Evolutionary conservation across 2,888 invertebrate genomes (phyloP), one percentile per base, ranked within the genome.

Genomic region (Coleophora deauratella): DNA sequence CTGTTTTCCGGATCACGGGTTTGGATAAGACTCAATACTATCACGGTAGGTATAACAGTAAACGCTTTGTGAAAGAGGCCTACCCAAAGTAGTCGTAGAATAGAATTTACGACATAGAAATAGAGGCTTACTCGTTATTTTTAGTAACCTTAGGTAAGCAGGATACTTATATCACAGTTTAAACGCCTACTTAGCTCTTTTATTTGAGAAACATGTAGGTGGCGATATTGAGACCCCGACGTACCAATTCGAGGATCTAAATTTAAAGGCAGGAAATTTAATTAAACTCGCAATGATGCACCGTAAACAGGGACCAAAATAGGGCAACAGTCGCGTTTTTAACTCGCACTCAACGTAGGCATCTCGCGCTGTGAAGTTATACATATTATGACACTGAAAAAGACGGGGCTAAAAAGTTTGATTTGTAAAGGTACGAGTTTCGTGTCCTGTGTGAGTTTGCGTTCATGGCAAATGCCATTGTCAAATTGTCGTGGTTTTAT

Each of bases 201-300:
- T 21, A 6, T 21, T 21, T 3, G 21, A 21, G 21, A 21, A 21
- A 21, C n/a, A n/a, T n/a, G n/a, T n/a, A n/a, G n/a, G n/a, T 21
- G 21, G 21, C 6, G 31, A 11, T 34, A 14, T 13, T 10, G 51
- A 55, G 57, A 50, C 57, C 50, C 52, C 40, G 40, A 40, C 40
- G 38, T 33, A 40, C 52, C 51, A 49, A 57, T 52, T 47, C 56
- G 57, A 57, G 62, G 52, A 52, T 67, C 70, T 74, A 72, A 76
- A 79, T 82, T 72, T 75, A 75, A 72, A 80, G 74, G 68, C 80
- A 78, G 84, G 84, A 84, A 71, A 80, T 84, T 82, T 70, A 82
- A 84, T 84, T 81, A 73, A 73, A 69, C 66, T 52, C 61, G 62
- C 68, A 70, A 75, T 72, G 77, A 77, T 79, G 73, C 72, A 71